Evolutionary conservation across 2,888 invertebrate genomes (phyloP).

Genomic region (Dolichomitus sp.): DNA sequence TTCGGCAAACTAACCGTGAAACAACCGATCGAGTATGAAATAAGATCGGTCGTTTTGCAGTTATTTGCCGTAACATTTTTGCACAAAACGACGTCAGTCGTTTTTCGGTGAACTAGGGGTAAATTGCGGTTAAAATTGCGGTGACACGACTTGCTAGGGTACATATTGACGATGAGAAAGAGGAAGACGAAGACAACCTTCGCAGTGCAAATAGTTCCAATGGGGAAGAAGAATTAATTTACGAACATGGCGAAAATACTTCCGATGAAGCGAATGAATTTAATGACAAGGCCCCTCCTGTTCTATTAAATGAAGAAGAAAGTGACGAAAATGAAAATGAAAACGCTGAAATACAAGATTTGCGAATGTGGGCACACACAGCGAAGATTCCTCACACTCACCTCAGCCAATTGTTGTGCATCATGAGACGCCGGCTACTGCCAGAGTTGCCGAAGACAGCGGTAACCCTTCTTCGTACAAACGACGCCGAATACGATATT

Average conservation of each 20-base stretch:
- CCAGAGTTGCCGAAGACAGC: slow-evolving; percentile 17
- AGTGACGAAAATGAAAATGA: neutral
- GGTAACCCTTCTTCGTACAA: slow-evolving; percentile 11
- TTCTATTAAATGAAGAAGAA: neutral
- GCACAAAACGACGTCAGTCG: no score
- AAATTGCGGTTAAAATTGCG: no score
- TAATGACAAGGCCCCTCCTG: neutral
- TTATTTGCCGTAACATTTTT: no score
- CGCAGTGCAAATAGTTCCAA: neutral
- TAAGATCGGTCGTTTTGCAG: no score
- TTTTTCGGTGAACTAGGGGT: no score
- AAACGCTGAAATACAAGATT: neutral
- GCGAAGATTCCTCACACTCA: slow-evolving; percentile 1
- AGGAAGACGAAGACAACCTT: no score
- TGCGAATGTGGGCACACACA: slow-evolving; percentile 23
- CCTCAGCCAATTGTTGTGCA: slow-evolving; percentile 2
- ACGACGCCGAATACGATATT: neutral
- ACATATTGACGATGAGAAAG: no score
- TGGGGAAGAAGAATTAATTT: neutral
- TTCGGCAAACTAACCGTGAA: no score
- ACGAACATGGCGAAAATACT: no score
- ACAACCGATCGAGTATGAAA: no score
- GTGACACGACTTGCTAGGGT: no score
- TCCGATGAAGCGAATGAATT: neutral
- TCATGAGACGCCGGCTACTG: neutral